Conservation (phyloP, 2,113 vertebrate species). For the Bufo gargarizans region DNA sequence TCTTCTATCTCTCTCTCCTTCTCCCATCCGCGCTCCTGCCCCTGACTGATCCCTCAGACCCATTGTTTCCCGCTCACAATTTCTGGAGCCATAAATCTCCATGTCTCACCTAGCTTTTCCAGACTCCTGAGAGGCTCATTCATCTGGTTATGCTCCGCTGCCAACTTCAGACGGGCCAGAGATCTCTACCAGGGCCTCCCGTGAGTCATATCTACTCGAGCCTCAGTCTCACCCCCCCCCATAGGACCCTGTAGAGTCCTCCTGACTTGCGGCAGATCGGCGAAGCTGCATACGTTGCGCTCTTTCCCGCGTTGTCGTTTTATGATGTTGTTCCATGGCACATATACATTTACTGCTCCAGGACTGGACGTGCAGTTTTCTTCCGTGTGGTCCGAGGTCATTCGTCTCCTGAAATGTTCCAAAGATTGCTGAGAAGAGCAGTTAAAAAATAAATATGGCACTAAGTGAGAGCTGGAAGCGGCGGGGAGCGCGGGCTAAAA, state of each 20-base stretch:
- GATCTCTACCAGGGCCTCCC: too few relatives aligned
- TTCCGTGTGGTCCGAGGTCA: conserved; percentile 39
- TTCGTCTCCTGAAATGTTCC: neutral
- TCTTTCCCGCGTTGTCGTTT: neutral
- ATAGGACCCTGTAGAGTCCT: too few relatives aligned
- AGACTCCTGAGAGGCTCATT: neutral
- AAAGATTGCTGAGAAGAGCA: conserved; percentile 31
- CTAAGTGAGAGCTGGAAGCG: conserved; percentile 48
- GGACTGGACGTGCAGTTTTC: neutral
- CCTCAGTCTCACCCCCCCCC: too few relatives aligned
- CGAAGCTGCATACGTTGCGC: too few relatives aligned
- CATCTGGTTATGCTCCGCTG: neutral
- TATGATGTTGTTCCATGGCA: neutral
- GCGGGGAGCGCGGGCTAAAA: conserved; percentile 82
- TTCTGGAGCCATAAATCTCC: neutral
- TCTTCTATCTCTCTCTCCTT: neutral
- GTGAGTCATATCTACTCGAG: too few relatives aligned
- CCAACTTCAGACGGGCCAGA: neutral
- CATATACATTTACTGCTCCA: neutral
- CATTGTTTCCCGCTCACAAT: neutral
- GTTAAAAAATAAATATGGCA: conserved; percentile 28
- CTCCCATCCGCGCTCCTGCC: neutral
- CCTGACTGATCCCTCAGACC: neutral
- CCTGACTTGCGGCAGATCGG: too few relatives aligned
- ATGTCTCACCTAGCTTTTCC: neutral